phyloP scores from a whole-genome alignment of 2,888 invertebrate genomes.

The Cybosia mesomella region DNA sequence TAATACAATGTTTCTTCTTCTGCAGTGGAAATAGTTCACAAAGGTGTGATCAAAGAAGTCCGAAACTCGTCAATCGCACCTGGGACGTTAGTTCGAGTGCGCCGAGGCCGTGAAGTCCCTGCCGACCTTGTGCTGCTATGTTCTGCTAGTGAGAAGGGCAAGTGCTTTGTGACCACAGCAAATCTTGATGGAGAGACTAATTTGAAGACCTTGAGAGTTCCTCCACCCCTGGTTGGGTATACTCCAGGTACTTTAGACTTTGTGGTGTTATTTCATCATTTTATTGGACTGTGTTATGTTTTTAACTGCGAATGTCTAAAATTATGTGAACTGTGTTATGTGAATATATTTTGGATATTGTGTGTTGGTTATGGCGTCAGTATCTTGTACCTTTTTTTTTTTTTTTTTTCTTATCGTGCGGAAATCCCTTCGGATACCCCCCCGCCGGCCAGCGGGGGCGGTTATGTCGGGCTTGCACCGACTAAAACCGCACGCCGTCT shows the following conservation, averaged over 20 bases:
- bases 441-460: too few species aligned
- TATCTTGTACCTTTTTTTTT: too few species aligned
- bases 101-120: constrained; percentile 91
- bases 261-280: constrained; percentile 14
- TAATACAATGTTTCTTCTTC: constrained; percentile 10
- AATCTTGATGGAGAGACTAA: constrained; percentile 95
- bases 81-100: constrained; percentile 92
- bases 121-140: constrained; percentile 93
- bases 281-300: constrained; percentile 14
- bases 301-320: neutral
- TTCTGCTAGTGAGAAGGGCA: constrained; percentile 89
- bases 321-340: neutral
- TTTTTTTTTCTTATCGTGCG: too few species aligned
- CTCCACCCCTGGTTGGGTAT: constrained; percentile 75
- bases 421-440: too few species aligned
- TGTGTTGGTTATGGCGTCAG: neutral
- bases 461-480: too few species aligned
- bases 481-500: too few species aligned
- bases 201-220: constrained; percentile 88
- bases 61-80: constrained; percentile 88
- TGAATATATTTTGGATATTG: neutral
- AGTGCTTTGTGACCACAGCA: constrained; percentile 94
- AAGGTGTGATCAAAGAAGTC: constrained; percentile 86
- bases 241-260: constrained; percentile 68
- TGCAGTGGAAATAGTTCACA: constrained; percentile 87